A percentile compares a stretch with the other conserved stretches of the same genome.
phyloP scores from a whole-genome alignment of 1,140 invertebrate species.

The Acyrthosiphon pisum region DNA sequence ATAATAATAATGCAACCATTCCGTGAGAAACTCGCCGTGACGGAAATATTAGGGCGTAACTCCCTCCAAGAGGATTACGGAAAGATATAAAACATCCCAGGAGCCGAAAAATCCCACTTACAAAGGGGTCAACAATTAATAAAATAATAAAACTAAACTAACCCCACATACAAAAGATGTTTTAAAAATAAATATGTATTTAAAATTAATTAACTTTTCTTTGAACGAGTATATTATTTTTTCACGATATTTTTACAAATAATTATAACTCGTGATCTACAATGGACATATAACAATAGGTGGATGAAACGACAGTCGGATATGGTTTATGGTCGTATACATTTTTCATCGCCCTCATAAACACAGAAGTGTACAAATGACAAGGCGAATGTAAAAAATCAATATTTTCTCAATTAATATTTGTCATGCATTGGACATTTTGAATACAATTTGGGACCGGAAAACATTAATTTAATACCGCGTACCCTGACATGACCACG shows the following conservation, averaged over 20 bases:
- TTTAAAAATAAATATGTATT: conserved; percentile 1
- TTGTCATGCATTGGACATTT: neutral
- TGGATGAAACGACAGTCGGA: neutral
- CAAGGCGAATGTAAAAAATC: neutral
- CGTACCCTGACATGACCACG: neutral
- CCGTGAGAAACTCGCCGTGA: conserved; percentile 31
- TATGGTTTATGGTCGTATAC: neutral
- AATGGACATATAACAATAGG: neutral
- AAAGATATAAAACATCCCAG: conserved; percentile 28
- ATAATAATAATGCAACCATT: conserved; percentile 39
- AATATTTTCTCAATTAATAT: conserved; percentile 15
- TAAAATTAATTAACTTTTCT: neutral
- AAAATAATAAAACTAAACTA: neutral
- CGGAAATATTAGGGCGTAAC: conserved; percentile 48
- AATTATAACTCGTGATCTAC: neutral
- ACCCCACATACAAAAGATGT: conserved; percentile 2
- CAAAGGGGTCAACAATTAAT: conserved; percentile 33
- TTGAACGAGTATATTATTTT: neutral
- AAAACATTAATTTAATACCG: neutral
- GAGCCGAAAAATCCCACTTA: neutral
- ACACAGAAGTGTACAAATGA: neutral
- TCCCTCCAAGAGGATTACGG: conserved; percentile 35
- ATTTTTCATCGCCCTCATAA: neutral
- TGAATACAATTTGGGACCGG: neutral
- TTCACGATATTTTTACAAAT: neutral